These are phyloP conservation scores for Alloscopus bannaensis DNA, from an alignment of 2,888 invertebrate genomes.

Conservation along the genomic window DNA sequence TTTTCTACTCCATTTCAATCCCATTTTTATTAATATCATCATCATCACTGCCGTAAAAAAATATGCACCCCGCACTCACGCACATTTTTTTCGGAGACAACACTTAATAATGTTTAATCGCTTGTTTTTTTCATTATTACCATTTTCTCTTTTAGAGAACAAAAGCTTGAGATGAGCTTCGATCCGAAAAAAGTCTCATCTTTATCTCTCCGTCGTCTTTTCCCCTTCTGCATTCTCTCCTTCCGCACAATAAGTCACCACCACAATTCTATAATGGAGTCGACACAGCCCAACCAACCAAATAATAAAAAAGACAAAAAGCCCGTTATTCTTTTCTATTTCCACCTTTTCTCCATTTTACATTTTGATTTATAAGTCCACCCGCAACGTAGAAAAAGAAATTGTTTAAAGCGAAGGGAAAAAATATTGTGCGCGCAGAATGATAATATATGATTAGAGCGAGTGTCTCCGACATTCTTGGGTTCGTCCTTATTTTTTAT, in stretches of 20 bases:
- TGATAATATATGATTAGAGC: not conserved
- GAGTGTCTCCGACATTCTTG: not conserved
- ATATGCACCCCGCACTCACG: not conserved
- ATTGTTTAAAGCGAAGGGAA: no score
- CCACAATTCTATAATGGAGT: not conserved
- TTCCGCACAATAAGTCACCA: not conserved
- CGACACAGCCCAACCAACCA: not conserved
- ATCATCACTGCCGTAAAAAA: no score
- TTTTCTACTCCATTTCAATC: no score
- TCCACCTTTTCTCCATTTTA: constrained; percentile 24
- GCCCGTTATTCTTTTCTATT: not conserved
- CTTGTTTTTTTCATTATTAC: constrained; percentile 22
- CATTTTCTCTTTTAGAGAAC: constrained; percentile 4
- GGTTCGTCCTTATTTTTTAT: not conserved
- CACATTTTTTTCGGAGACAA: constrained; percentile 14
- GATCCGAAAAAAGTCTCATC: constrained; percentile 22
- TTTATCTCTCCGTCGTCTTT: no score
- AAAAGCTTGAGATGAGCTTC: constrained; percentile 6
- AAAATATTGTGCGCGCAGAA: no score
- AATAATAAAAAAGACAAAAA: not conserved
- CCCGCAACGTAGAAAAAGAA: no score
- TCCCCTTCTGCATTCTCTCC: not conserved
- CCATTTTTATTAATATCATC: no score
- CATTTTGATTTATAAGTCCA: constrained; percentile 46
- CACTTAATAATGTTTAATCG: constrained; percentile 45